Base-by-base conservation (phyloP, 2,113 vertebrate genomes). In the Oreocharis arfaki region DNA sequence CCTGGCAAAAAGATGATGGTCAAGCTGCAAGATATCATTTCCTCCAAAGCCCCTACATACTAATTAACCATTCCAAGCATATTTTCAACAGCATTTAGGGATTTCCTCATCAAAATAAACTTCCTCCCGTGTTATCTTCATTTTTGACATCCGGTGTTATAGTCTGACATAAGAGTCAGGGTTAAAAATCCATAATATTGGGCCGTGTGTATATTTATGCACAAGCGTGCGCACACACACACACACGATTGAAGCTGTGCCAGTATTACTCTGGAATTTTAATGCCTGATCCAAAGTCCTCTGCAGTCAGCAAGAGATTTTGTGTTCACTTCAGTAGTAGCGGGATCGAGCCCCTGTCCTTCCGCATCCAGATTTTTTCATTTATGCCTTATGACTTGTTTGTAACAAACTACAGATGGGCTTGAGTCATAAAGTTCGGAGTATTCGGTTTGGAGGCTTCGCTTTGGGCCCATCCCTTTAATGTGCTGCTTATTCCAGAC, bases 81-180 rank as follows among this genome's bases (percentile, higher is more conserved):
- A 98, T 93, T 98, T 98, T 96, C 95, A 84, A 85, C 96, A 92
- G 97, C 95, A 97, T 97, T 97, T 93, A 98, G 98, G 98, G 98
- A 98, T 98, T 98, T 98, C 98, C 98, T 98, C 98, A 97, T 97
- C 93, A 94, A 95, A 98, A 95, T 97, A 98, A 98, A 98, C 98
- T 98, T 98, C 98, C 98, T 98, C 90, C 92, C 46, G 2, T 95
- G 94, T 96, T 98, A 97, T 97, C 97, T 98, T 94, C 69, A n/a
- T 84, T 95, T 96, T 89, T 97, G 96, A 97, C 97, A 97, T 97
- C 95, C 41, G 89, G 95, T 87, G 85, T 39, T 60, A 84, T 1
- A 78, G 81, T 78, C 90, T 56, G 8, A 93, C 91, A 91, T 41
- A 68, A 92, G 90, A 89, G 53, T 52, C 82, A 19, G 89, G 81